Evolutionary conservation across 2,888 invertebrate species (phyloP).

Genomic region (Anaspis maculata): DNA sequence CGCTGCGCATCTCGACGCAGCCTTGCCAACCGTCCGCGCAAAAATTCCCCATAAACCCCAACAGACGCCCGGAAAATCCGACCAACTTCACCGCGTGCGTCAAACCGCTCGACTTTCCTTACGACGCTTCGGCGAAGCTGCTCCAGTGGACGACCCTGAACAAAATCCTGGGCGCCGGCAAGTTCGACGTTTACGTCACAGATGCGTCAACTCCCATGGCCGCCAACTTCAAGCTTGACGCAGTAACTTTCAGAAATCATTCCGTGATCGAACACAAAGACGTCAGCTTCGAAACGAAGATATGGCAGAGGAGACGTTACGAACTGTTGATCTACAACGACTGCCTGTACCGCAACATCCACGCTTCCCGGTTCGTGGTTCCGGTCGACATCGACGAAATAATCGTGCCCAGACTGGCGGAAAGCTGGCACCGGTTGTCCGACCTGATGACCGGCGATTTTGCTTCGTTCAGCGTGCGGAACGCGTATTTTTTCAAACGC

Average conservation of each 20-base stretch:
- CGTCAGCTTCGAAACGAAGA: conserved; percentile 9
- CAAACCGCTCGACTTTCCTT: conserved; percentile 59
- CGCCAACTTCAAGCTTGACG: conserved; percentile 41
- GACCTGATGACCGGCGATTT: conserved; percentile 35
- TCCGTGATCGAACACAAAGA: conserved; percentile 5
- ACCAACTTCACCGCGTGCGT: conserved; percentile 59
- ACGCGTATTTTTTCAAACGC: conserved; percentile 47
- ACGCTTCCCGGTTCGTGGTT: conserved; percentile 54
- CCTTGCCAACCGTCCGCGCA: conserved; percentile 36
- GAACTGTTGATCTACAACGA: conserved; percentile 71
- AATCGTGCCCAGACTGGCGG: conserved; percentile 54
- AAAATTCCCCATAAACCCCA: conserved; percentile 8
- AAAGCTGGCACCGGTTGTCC: conserved; percentile 52
- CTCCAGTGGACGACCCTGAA: conserved; percentile 67
- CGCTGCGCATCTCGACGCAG: no score
- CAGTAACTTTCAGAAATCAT: conserved; percentile 3
- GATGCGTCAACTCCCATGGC: conserved; percentile 53
- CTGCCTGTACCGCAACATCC: conserved; percentile 64
- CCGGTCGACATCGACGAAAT: conserved; percentile 70
- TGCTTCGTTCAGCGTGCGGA: conserved; percentile 56
- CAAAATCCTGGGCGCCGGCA: conserved; percentile 57
- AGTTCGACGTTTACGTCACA: conserved; percentile 58
- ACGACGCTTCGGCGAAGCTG: conserved; percentile 53
- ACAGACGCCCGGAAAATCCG: conserved; percentile 31
- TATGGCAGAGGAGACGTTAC: conserved; percentile 63